A percentile compares a stretch with the other conserved stretches of the same genome.
phyloP scores from a whole-genome alignment of 92 coral and sea anemone species.

The Chrysogorgia sp. region DNA sequence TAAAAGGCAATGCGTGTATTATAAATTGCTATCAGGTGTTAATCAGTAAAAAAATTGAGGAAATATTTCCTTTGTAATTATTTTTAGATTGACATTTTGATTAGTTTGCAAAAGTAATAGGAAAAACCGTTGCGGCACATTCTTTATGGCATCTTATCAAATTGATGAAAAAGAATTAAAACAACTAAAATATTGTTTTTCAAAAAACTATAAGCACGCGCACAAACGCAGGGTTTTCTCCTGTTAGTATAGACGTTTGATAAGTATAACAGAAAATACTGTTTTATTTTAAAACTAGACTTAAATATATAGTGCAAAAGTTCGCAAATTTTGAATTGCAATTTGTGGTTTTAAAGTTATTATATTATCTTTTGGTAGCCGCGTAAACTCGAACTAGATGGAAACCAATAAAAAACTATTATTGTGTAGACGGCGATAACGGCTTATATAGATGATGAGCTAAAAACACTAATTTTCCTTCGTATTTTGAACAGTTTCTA shows the following conservation, averaged over 20 bases:
- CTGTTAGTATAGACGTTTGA: not conserved
- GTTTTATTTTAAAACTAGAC: not conserved
- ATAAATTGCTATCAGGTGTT: conserved; percentile 48
- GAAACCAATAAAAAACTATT: not conserved
- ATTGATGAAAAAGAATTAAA: not conserved
- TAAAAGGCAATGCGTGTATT: conserved; percentile 43
- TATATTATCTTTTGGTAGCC: not conserved
- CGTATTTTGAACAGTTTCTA: not conserved
- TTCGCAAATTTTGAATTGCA: not conserved
- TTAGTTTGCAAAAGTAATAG: conserved; percentile 29
- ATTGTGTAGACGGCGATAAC: not conserved
- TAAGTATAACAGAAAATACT: not conserved
- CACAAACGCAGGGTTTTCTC: not conserved
- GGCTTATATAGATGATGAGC: not conserved
- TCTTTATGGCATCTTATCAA: conserved; percentile 39
- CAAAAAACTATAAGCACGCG: not conserved
- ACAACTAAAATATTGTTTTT: not conserved
- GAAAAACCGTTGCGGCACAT: conserved; percentile 35
- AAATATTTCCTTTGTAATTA: conserved; percentile 45
- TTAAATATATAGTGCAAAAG: no score
- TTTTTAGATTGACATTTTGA: conserved; percentile 45
- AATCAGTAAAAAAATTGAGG: conserved; percentile 44
- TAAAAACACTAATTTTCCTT: not conserved
- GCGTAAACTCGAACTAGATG: not conserved
- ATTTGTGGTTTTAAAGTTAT: not conserved